phyloP scores from a whole-genome alignment of 1,140 invertebrate species.

The Drusus annulatus region DNA sequence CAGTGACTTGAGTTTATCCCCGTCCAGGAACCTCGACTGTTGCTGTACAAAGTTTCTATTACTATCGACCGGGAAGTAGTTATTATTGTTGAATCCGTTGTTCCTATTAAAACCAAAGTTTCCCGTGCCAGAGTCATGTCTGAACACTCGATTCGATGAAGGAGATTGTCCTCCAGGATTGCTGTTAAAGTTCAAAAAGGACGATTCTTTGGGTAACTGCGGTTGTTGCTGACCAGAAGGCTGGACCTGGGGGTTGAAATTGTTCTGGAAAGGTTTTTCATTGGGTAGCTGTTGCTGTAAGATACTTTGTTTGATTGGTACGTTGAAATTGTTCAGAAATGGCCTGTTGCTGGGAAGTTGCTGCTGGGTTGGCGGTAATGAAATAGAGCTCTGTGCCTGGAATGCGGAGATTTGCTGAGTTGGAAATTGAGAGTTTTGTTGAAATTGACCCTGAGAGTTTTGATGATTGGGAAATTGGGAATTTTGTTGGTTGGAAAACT shows the following conservation, averaged over 20 bases:
- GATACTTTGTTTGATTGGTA: constrained; percentile 39
- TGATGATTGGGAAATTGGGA: constrained; percentile 10
- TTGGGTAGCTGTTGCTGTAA: constrained; percentile 56
- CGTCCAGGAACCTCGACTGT: constrained; percentile 60
- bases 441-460: neutral
- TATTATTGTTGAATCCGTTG: constrained; percentile 57
- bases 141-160: constrained; percentile 66
- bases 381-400: constrained; percentile 67
- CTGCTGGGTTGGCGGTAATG: constrained; percentile 68
- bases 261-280: constrained; percentile 57
- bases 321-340: constrained; percentile 48
- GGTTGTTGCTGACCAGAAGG: constrained; percentile 58
- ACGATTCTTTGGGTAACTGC: constrained; percentile 57
- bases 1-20: constrained; percentile 77
- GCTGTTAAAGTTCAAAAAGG: constrained; percentile 40
- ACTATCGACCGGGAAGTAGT: constrained; percentile 7
- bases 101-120: constrained; percentile 74
- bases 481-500: constrained; percentile 59
- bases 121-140: constrained; percentile 68
- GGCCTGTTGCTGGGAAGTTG: constrained; percentile 56
- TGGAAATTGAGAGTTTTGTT: neutral
- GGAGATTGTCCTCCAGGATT: constrained; percentile 55
- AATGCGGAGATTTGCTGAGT: constrained; percentile 64
- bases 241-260: constrained; percentile 20
- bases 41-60: constrained; percentile 45